phyloP scores from a whole-genome alignment of 1,140 invertebrate species.

The Plectrocnemia conspersa region DNA sequence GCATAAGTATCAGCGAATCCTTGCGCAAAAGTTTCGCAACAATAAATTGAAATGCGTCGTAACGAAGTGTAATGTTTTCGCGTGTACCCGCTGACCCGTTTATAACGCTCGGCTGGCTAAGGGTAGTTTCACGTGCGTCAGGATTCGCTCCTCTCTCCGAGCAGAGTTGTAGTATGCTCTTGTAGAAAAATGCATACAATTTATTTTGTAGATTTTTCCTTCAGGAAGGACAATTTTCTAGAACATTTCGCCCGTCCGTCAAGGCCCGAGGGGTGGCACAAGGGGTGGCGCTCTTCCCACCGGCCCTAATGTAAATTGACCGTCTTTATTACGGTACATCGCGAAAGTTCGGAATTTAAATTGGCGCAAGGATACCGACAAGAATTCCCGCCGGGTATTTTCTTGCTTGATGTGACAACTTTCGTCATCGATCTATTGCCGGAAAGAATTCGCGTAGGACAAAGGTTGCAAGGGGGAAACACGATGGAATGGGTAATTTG shows the following conservation, averaged over 20 bases:
- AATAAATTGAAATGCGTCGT: too few species aligned
- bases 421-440: too few species aligned
- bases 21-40: too few species aligned
- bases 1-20: too few species aligned
- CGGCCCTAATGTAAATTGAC: slow-evolving; percentile 33
- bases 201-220: slow-evolving; percentile 34
- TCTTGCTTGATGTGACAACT: too few species aligned
- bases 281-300: slow-evolving; percentile 1
- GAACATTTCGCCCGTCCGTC: slow-evolving; percentile 33
- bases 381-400: too few species aligned
- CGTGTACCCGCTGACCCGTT: neutral
- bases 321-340: slow-evolving; percentile 31
- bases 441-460: too few species aligned
- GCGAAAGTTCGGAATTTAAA: slow-evolving; percentile 3
- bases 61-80: neutral
- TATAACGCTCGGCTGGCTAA: neutral
- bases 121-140: slow-evolving; percentile 16
- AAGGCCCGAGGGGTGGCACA: slow-evolving; percentile 11
- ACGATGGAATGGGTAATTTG: too few species aligned
- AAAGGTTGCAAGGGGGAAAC: too few species aligned
- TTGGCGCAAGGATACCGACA: too few species aligned
- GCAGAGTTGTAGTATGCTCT: slow-evolving; percentile 8
- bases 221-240: slow-evolving; percentile 33
- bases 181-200: slow-evolving; percentile 35
- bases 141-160: neutral